These are phyloP conservation scores for Sarcophaga rosellei DNA, from an alignment of 2,888 invertebrate genomes.

Conservation along the genomic window DNA sequence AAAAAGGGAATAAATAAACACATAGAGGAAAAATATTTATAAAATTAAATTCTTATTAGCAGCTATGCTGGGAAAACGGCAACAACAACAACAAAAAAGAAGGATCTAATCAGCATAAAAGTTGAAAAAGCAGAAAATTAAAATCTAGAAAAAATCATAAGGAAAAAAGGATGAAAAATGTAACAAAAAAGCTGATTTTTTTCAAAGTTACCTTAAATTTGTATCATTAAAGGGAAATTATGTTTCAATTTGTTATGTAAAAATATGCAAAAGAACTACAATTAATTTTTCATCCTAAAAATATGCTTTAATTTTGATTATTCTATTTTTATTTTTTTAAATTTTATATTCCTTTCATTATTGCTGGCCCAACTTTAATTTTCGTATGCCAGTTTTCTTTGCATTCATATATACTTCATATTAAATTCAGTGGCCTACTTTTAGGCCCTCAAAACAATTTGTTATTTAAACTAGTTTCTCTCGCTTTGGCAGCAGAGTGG, in stretches of 20 bases:
- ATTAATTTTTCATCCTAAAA: neutral
- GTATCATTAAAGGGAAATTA: neutral
- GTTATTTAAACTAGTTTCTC: neutral
- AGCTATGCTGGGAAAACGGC: neutral
- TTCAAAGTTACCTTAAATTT: conserved; percentile 25
- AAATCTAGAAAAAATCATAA: neutral
- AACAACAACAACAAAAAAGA: too few species aligned
- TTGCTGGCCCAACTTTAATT: neutral
- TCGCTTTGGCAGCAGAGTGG: neutral
- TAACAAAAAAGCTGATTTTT: neutral
- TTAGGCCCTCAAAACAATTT: conserved; percentile 1
- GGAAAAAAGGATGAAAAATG: neutral
- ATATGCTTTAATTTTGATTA: neutral
- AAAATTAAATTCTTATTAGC: neutral
- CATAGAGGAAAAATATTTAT: neutral
- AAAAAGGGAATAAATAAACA: conserved; percentile 18
- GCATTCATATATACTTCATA: neutral
- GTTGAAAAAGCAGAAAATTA: conserved; percentile 23
- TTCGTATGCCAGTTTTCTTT: neutral
- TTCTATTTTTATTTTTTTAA: too few species aligned
- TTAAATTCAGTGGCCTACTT: conserved; percentile 50
- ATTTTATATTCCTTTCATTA: too few species aligned
- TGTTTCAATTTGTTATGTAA: neutral
- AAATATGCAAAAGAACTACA: neutral
- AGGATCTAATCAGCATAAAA: neutral